Base-by-base conservation (phyloP, 2,797 vertebrate genomes). In the Simalia tracyae region DNA sequence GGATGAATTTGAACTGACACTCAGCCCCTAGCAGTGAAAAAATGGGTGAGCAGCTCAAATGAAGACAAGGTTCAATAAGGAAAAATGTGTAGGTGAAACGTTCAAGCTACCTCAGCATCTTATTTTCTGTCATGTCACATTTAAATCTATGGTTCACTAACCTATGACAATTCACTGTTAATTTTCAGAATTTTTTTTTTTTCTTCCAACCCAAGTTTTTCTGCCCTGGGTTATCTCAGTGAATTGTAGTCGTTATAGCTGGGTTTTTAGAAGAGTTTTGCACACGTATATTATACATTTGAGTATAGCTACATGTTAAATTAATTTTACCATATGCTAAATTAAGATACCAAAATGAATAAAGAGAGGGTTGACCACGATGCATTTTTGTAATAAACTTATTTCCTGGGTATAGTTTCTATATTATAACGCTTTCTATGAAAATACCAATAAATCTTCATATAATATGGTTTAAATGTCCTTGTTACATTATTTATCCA, bases 401-500 rank as follows among this genome's bases (percentile, higher is more conserved):
- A 19, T 22, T 90, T n/a, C 46, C n/a, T 36, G 12, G 24, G 6
- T 54, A 54, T 22, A 86, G 22, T 14, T 59, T 26, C 57, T 76
- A 59, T 76, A 10, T 61, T 10, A 1, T 26, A 60, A 90, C 4
- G 12, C 42, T 87, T 92, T 86, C 56, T 22, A 8, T 7, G 54
- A 50, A 24, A 85, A 31, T 86, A 42, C 54, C 68, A 60, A 89
- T 28, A 57, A 81, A 2, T 90, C 11, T 63, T 89, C 91, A 7
- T n/a, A 60, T 89, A 42, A 46, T 92, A 56, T 89, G 17, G 19
- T 12, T 46, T 92, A 95, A 3, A 66, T 63, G 12, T 3, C 89
- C 46, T 22, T 3, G 86, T 54, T 42, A 64, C 9, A 0, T 66
- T 4, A 0, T 72, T 91, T 42, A 31, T 24, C 59, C 26, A 90